These are phyloP conservation scores for Capreolus pygargus DNA, from an alignment of 2,113 vertebrate genomes.

Conservation along the genomic window DNA sequence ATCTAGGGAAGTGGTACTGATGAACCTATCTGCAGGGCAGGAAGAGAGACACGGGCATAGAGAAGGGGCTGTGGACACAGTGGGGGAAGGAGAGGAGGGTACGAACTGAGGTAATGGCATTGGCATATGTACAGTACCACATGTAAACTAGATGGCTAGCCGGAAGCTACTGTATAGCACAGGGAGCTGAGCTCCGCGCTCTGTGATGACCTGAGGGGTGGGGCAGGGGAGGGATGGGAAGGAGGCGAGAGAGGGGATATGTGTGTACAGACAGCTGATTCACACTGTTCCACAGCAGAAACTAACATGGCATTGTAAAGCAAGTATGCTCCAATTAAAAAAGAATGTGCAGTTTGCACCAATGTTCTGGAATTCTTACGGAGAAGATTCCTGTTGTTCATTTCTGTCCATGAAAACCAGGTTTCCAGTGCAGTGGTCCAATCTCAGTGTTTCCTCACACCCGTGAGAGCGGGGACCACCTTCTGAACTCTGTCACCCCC, in stretches of 20 bases:
- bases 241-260: neutral
- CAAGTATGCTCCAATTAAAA: neutral
- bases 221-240: neutral
- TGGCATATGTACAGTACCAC: neutral
- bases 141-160: neutral
- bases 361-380: neutral
- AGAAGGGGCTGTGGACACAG: neutral
- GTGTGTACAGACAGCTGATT: neutral
- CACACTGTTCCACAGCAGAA: neutral
- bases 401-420: neutral
- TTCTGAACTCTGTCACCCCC: neutral
- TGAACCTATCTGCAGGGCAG: neutral
- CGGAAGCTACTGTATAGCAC: neutral
- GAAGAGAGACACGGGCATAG: neutral
- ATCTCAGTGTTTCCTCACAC: neutral
- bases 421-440: neutral
- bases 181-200: neutral
- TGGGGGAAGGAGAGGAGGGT: neutral
- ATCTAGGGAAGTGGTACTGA: neutral
- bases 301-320: neutral
- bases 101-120: neutral
- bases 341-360: neutral
- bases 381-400: neutral
- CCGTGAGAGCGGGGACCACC: neutral
- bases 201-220: neutral